Evolutionary conservation across 2,888 invertebrate genomes (phyloP).

Genomic region (Drymonia ruficornis): DNA sequence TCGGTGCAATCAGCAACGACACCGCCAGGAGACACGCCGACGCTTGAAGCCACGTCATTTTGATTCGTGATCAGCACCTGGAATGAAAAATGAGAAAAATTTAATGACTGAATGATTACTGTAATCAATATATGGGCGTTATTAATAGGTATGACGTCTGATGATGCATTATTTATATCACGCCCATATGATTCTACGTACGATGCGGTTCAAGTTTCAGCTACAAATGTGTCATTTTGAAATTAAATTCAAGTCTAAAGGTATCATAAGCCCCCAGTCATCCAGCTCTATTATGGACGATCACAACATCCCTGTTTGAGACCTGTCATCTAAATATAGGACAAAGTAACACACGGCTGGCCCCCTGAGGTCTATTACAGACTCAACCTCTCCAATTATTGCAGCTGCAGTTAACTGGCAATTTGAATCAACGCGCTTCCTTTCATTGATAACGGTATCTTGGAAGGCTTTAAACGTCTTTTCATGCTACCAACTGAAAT

Average conservation of each 20-base stretch:
- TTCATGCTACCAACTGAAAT: slow-evolving; percentile 9
- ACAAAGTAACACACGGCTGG: slow-evolving; percentile 49
- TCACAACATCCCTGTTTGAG: slow-evolving; percentile 54
- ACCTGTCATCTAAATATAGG: slow-evolving; percentile 64
- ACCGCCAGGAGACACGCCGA: slow-evolving; percentile 60
- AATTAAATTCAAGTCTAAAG: slow-evolving; percentile 9
- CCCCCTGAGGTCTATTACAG: slow-evolving; percentile 62
- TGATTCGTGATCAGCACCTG: slow-evolving; percentile 68
- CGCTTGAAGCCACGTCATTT: slow-evolving; percentile 64
- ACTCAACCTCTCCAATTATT: slow-evolving; percentile 67
- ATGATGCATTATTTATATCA: slow-evolving; percentile 28
- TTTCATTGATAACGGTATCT: slow-evolving; percentile 51
- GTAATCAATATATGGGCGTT: not conserved
- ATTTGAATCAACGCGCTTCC: slow-evolving; percentile 68
- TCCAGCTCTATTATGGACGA: slow-evolving; percentile 52
- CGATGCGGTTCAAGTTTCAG: slow-evolving; percentile 53
- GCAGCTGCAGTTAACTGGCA: slow-evolving; percentile 62
- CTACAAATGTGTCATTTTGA: slow-evolving; percentile 41
- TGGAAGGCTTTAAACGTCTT: slow-evolving; percentile 34
- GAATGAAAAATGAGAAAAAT: slow-evolving; percentile 49
- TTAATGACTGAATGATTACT: not conserved
- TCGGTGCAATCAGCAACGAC: slow-evolving; percentile 59
- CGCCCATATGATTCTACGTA: slow-evolving; percentile 44
- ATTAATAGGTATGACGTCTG: slow-evolving; percentile 24
- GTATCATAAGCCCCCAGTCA: slow-evolving; percentile 20